A percentile compares a stretch with the other conserved stretches of the same genome.
Conservation (phyloP, 2,113 vertebrate species). For the Brienomyrus brachyistius region DNA sequence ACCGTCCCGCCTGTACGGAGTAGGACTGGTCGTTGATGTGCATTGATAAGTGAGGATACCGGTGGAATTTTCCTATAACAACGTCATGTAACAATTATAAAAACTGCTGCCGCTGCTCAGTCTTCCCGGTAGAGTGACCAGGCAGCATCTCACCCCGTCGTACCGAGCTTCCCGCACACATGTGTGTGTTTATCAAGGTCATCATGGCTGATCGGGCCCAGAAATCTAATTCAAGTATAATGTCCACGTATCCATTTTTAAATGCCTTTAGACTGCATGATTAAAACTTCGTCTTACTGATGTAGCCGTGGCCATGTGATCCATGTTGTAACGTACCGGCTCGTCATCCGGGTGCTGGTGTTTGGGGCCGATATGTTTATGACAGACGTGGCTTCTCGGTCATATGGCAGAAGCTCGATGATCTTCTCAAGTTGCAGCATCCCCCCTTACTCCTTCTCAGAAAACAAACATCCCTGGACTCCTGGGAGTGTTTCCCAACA, state of each 20-base stretch:
- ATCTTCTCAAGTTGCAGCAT: slow-evolving; percentile 10
- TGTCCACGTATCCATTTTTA: background rate
- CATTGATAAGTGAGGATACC: background rate
- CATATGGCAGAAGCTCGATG: background rate
- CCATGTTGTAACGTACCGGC: background rate
- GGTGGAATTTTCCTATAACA: background rate
- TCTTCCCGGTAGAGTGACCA: background rate
- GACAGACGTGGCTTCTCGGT: background rate
- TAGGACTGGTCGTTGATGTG: background rate
- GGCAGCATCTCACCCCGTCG: background rate
- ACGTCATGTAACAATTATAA: background rate
- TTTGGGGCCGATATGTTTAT: background rate
- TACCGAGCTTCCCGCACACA: background rate
- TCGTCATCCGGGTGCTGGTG: background rate
- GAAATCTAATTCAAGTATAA: background rate
- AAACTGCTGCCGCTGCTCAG: background rate
- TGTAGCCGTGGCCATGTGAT: background rate
- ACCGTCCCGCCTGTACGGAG: background rate
- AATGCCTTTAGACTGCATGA: background rate
- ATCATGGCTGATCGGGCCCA: background rate
- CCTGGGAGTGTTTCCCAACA: slow-evolving; percentile 3
- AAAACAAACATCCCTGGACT: background rate
- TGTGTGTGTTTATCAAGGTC: background rate
- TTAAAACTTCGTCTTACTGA: background rate
- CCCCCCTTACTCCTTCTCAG: background rate